Evolutionary conservation across 2,113 vertebrate genomes (phyloP), one percentile per base, ranked within the genome.

Genomic region (Neolamprologus hecqui): DNA sequence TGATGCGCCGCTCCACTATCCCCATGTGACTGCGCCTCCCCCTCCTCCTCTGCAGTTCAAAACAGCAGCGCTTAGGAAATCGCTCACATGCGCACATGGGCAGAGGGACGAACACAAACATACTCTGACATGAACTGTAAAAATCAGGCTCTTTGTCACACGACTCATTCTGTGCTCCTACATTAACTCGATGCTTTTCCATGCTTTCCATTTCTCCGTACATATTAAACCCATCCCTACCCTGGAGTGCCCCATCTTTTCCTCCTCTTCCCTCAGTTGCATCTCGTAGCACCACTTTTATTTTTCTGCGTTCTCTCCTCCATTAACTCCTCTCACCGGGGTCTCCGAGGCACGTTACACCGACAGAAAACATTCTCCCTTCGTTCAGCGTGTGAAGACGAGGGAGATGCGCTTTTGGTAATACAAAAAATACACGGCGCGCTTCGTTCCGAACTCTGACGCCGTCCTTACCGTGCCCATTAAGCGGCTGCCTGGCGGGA

Each of bases 381-480:
- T 14, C 6, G 49, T 79, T 26, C 15, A 6, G 31, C 9, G 19
- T 7, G 82, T 79, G 33, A 82, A 37, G 58, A 40, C 5, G 21
- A 35, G 33, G 70, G 28, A 49, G 65, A 53, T 54, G 60, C 51
- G 4, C 33, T 31, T 49, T 77, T 51, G 15, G 26, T 35, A 33
- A 53, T 35, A 53, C 0, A 35, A 63, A 31, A 65, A 65, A 37
- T 7, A n/a, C 33, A 65, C 5, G 21, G 17, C 21, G 5, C 19
- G 57, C 80, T 83, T 60, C 6, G 37, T 45, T 81, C 79, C 2
- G 3, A 53, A 53, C 40, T 9, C 40, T 9, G 5, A 17, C 51
- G n/a, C 23, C 0, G 7, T 83, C 93, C 97, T 88, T 96, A 99
- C 99, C 97, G 75, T 99, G 98, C 90, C 98, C 98, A 5, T 99